Evolutionary conservation across 2,113 vertebrate genomes (phyloP).

Genomic region (Orientallactaga bullata): DNA sequence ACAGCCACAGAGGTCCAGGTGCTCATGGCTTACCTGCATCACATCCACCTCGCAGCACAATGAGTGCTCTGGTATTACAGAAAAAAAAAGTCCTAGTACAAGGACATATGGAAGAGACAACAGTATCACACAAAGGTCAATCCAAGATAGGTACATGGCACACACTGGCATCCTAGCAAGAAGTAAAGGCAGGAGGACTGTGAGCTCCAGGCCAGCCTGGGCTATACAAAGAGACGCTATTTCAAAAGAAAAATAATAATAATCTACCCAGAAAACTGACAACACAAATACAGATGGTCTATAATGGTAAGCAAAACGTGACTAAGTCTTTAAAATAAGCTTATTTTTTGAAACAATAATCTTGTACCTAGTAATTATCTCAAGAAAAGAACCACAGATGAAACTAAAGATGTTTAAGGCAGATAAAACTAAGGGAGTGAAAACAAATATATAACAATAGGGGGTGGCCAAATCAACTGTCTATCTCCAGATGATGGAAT

Average conservation of each 20-base stretch:
- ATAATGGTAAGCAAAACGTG: fast-evolving
- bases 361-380: background rate
- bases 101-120: background rate
- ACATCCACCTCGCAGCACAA: fast-evolving
- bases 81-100: background rate
- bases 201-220: background rate
- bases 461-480: background rate
- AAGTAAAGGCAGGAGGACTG: background rate
- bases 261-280: background rate
- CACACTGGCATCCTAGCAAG: background rate
- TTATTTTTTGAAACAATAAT: background rate
- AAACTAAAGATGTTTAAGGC: background rate
- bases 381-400: background rate
- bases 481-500: fast-evolving
- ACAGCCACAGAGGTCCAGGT: background rate
- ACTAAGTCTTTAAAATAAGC: background rate
- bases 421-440: background rate
- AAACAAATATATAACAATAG: background rate
- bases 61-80: fast-evolving
- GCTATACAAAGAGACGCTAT: background rate
- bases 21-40: background rate
- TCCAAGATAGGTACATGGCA: background rate
- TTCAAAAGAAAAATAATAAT: background rate
- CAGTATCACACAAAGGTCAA: fast-evolving
- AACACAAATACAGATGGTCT: background rate